Percentiles rank a stretch among this genome's conserved stretches.
These are phyloP conservation scores for Protobothrops mucrosquamatus DNA, from an alignment of 2,113 vertebrate species.

Conservation along the genomic window DNA sequence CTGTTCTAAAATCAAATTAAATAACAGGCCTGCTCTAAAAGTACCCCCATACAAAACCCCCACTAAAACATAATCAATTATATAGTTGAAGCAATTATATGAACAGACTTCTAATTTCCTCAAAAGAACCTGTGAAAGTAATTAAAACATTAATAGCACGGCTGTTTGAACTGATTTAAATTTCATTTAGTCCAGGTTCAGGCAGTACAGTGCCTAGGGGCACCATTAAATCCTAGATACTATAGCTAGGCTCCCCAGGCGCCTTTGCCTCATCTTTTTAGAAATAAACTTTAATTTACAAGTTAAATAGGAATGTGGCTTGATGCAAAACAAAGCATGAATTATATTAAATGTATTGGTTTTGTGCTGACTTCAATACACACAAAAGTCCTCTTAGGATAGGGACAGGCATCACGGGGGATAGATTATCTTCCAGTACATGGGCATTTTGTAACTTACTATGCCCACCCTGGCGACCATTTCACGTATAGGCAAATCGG, in stretches of 20 bases:
- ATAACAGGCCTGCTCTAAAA: too few species aligned
- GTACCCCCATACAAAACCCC: too few species aligned
- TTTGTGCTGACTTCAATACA: neutral
- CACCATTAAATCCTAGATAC: neutral
- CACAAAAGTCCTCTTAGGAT: neutral
- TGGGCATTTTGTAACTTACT: neutral
- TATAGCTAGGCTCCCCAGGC: neutral
- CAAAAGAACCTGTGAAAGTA: neutral
- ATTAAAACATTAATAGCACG: neutral
- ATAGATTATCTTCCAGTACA: neutral
- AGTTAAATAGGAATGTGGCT: neutral
- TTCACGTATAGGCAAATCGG: neutral
- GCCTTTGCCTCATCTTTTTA: neutral
- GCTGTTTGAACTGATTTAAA: neutral
- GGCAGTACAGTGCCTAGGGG: neutral
- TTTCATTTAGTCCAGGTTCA: neutral
- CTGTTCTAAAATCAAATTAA: too few species aligned
- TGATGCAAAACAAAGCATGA: neutral
- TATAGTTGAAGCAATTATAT: neutral
- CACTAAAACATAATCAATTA: too few species aligned
- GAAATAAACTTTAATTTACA: neutral
- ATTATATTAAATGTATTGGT: neutral
- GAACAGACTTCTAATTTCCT: neutral
- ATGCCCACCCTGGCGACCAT: neutral
- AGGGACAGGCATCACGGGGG: neutral